These are phyloP conservation scores for Nothocercus nigrocapillus DNA, from an alignment of 2,113 vertebrate species.

Conservation along the genomic window DNA sequence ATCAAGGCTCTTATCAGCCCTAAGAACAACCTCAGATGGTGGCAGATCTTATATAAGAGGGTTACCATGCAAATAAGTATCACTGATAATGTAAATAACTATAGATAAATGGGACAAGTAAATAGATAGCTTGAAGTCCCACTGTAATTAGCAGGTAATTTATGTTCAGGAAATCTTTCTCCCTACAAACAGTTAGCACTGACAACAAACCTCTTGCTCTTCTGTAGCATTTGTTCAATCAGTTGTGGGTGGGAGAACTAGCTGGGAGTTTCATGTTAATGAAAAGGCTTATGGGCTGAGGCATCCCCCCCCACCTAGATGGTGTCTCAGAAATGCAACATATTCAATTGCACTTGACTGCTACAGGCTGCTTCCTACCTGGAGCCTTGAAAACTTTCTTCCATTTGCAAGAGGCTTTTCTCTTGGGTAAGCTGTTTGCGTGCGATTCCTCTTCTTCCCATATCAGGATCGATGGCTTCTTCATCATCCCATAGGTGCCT, in stretches of 20 bases:
- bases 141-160: background rate
- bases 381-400: background rate
- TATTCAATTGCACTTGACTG: background rate
- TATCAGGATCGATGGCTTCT: slow-evolving; percentile 37
- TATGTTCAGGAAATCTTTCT: background rate
- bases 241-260: background rate
- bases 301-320: background rate
- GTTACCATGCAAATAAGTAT: background rate
- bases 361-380: background rate
- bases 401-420: background rate
- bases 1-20: background rate
- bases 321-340: background rate
- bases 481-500: slow-evolving; percentile 55
- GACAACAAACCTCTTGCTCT: background rate
- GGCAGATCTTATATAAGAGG: background rate
- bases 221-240: background rate
- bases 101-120: background rate
- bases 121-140: background rate
- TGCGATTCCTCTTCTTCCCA: slow-evolving; percentile 40
- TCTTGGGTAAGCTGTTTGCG: rapidly evolving
- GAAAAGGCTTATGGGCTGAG: background rate
- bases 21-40: background rate
- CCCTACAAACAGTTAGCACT: background rate
- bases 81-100: background rate
- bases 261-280: background rate